A percentile compares a stretch with the other conserved stretches of the same genome.
Conservation (phyloP, 1,140 invertebrate genomes). For the Samia ricini region DNA sequence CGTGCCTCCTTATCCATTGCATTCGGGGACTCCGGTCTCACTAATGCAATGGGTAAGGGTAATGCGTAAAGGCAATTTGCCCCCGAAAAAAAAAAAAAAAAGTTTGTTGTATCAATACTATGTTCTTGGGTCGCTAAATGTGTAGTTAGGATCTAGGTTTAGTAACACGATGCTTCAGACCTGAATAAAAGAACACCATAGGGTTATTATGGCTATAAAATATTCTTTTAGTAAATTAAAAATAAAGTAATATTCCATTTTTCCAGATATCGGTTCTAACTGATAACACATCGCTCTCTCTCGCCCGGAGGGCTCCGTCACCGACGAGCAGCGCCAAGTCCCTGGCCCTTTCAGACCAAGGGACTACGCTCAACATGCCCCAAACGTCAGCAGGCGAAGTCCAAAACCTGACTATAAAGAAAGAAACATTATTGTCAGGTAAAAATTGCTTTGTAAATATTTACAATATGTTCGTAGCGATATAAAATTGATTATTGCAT, state of each 20-base stretch:
- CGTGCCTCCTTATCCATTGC: too few species aligned
- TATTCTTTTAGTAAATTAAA: too few species aligned
- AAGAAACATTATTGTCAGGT: slow-evolving; percentile 62
- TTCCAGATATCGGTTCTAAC: slow-evolving; percentile 69
- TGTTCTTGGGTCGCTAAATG: not conserved
- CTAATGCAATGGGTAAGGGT: too few species aligned
- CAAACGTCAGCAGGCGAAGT: slow-evolving; percentile 46
- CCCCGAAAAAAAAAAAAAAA: not conserved
- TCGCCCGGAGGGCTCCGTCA: slow-evolving; percentile 45
- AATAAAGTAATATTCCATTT: not conserved
- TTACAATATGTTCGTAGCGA: too few species aligned
- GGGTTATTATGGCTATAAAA: too few species aligned
- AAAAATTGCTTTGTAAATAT: not conserved
- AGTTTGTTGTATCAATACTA: not conserved
- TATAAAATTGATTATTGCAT: too few species aligned
- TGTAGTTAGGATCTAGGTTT: too few species aligned
- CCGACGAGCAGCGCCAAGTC: slow-evolving; percentile 57
- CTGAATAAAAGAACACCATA: too few species aligned
- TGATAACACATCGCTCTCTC: slow-evolving; percentile 45
- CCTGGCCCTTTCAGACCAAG: slow-evolving; percentile 42
- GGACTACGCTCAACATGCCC: slow-evolving; percentile 31
- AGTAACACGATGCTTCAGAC: too few species aligned
- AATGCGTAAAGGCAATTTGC: not conserved
- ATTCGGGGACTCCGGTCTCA: too few species aligned
- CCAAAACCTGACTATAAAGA: slow-evolving; percentile 71